A percentile compares a stretch with the other conserved stretches of the same genome.
These are phyloP conservation scores for Melanotaenia nigrans DNA, from an alignment of 2,797 vertebrate genomes.

Conservation along the genomic window DNA sequence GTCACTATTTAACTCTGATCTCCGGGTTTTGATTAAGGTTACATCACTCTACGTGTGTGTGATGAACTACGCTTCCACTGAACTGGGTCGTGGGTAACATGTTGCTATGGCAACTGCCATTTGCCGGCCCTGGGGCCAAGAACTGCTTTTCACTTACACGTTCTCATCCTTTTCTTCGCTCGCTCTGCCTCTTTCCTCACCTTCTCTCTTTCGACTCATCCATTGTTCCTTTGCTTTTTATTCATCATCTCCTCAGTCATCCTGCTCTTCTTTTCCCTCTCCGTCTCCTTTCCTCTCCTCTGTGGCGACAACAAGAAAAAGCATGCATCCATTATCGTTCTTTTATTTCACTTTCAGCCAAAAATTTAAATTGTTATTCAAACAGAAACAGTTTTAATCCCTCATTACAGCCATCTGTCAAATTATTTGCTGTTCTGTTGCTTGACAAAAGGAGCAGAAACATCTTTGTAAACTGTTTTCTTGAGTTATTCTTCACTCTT, in stretches of 20 bases:
- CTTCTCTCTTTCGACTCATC: slow-evolving; percentile 19
- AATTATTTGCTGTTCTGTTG: slow-evolving; percentile 12
- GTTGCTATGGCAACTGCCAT: slow-evolving; percentile 92
- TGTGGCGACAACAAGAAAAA: slow-evolving; percentile 13
- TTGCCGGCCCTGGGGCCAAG: slow-evolving; percentile 86
- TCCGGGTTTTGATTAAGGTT: slow-evolving; percentile 23
- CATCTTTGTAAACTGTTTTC: slow-evolving; percentile 3
- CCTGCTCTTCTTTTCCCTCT: neutral
- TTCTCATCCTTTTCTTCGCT: slow-evolving; percentile 42
- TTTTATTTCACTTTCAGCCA: slow-evolving; percentile 15
- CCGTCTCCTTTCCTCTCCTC: neutral
- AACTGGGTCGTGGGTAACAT: slow-evolving; percentile 92
- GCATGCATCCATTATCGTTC: neutral
- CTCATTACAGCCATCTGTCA: slow-evolving; percentile 24
- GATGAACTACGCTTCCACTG: slow-evolving; percentile 64
- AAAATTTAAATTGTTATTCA: slow-evolving; percentile 37
- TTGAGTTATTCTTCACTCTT: slow-evolving; percentile 1
- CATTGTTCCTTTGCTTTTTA: slow-evolving; percentile 36
- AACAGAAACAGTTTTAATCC: slow-evolving; percentile 31
- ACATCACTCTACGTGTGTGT: slow-evolving; percentile 42
- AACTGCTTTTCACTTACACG: slow-evolving; percentile 77
- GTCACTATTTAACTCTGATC: neutral
- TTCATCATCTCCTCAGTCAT: slow-evolving; percentile 16
- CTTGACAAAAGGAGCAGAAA: slow-evolving; percentile 16
- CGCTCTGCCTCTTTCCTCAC: slow-evolving; percentile 28